Evolutionary conservation across 2,888 invertebrate genomes (phyloP), one percentile per base, ranked within the genome.

Genomic region (Serripes groenlandicus): DNA sequence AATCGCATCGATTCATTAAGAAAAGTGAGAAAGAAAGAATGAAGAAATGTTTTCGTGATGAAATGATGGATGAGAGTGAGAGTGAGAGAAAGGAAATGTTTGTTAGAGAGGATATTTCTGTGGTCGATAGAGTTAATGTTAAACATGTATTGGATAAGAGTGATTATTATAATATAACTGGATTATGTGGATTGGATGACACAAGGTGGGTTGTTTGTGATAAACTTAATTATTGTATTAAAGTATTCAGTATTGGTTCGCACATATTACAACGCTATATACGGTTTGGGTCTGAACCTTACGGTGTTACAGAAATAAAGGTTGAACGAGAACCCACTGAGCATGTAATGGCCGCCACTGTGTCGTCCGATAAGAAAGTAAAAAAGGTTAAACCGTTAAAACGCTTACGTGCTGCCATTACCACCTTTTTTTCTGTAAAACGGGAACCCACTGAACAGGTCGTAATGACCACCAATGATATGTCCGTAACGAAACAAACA

Each of bases 251-350:
- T 15, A 9, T 56, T 56, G 56, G 56, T 15, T 15, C 11, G 5
- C 18, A 56, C 56, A n/a, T 56, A 5, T n/a, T 23, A 56, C n/a
- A 56, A 56, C 56, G 56, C n/a, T 56, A 56, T n/a, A 56, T 56
- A 15, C 23, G 56, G 18, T 56, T 56, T 15, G 18, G 5, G 18
- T 56, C 18, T 56, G 11, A 23, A n/a, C 56, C 56, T n/a, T 9
- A 7, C 23, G 56, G 23, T n/a, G 56, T 56, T 15, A 56, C 56
- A 56, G 56, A 56, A 56, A 56, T 56, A n/a, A 5, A 23, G 5
- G 9, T 23, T 7, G n/a, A 56, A n/a, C 56, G n/a, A n/a, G n/a
- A 15, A 15, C n/a, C 18, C n/a, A n/a, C 56, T 56, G 56, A 56
- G 7, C 23, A 9, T n/a, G 9, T 23, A 56, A n/a, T n/a, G 56